These are phyloP conservation scores for Pristionchus japonicus DNA, from an alignment of 2,888 invertebrate genomes.

Conservation along the genomic window DNA sequence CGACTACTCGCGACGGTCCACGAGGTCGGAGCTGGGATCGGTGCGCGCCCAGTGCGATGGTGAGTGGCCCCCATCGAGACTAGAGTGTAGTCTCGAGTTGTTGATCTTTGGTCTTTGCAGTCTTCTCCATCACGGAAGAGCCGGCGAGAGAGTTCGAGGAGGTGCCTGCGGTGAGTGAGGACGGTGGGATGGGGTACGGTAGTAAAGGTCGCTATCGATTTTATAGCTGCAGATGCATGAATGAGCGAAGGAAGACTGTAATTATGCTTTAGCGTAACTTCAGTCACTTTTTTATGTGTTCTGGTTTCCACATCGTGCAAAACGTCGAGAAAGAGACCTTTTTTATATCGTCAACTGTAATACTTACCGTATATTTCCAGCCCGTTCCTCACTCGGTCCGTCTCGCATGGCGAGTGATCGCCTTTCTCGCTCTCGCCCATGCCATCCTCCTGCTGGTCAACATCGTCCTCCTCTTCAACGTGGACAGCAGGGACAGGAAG, in stretches of 20 bases:
- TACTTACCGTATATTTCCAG: too few relatives aligned
- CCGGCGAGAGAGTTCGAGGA: slow-evolving; percentile 33
- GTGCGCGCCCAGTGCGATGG: slow-evolving; percentile 5
- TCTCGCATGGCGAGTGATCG: background rate
- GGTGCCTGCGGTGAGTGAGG: slow-evolving; percentile 27
- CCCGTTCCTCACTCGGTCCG: slow-evolving; percentile 11
- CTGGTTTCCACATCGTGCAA: too few relatives aligned
- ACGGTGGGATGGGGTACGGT: background rate
- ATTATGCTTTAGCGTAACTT: too few relatives aligned
- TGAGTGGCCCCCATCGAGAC: background rate
- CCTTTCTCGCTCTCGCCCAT: background rate
- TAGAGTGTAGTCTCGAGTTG: background rate
- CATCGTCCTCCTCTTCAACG: slow-evolving; percentile 17
- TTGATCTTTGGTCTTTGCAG: background rate
- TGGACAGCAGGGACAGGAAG: background rate
- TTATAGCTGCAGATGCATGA: too few relatives aligned
- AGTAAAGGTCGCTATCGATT: background rate
- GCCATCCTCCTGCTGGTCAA: slow-evolving; percentile 14
- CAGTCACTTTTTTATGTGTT: too few relatives aligned
- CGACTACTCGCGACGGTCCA: background rate
- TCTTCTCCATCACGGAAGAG: slow-evolving; percentile 36
- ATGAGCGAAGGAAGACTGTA: too few relatives aligned
- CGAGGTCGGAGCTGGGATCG: background rate
- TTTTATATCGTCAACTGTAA: too few relatives aligned
- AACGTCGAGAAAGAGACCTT: too few relatives aligned